These are phyloP conservation scores for Formica aserva DNA, from an alignment of 2,888 invertebrate genomes.

Conservation along the genomic window DNA sequence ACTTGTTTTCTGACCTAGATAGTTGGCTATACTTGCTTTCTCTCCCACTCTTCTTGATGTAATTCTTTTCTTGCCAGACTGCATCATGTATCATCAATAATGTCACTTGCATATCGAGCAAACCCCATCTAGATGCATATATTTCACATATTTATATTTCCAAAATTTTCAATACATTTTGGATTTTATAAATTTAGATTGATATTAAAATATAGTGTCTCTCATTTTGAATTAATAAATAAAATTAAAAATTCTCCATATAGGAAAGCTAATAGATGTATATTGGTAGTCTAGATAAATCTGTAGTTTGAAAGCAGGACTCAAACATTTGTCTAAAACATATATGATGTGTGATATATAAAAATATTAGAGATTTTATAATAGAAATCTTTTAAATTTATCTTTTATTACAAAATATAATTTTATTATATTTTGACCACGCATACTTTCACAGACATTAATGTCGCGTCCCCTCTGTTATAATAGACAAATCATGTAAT, in stretches of 20 bases:
- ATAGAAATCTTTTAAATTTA: neutral
- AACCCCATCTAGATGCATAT: neutral
- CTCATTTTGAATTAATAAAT: neutral
- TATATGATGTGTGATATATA: neutral
- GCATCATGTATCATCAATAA: slow-evolving; percentile 1
- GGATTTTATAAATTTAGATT: neutral
- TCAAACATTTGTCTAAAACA: neutral
- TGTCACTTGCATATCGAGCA: neutral
- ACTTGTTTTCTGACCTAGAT: slow-evolving; percentile 83
- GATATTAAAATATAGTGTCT: neutral
- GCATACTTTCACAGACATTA: neutral
- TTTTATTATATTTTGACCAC: neutral
- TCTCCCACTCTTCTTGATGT: slow-evolving; percentile 14
- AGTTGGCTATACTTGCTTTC: slow-evolving; percentile 52
- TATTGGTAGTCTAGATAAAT: neutral
- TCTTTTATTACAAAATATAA: neutral
- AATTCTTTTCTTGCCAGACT: slow-evolving; percentile 10
- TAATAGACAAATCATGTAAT: neutral
- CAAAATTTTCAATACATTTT: neutral
- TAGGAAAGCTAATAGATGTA: neutral
- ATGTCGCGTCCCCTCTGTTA: neutral
- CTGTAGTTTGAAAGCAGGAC: neutral
- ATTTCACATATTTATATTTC: neutral
- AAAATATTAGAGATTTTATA: neutral
- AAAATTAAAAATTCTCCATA: neutral